These are phyloP conservation scores for Sylvia atricapilla DNA, from an alignment of 2,113 vertebrate genomes.

Conservation along the genomic window DNA sequence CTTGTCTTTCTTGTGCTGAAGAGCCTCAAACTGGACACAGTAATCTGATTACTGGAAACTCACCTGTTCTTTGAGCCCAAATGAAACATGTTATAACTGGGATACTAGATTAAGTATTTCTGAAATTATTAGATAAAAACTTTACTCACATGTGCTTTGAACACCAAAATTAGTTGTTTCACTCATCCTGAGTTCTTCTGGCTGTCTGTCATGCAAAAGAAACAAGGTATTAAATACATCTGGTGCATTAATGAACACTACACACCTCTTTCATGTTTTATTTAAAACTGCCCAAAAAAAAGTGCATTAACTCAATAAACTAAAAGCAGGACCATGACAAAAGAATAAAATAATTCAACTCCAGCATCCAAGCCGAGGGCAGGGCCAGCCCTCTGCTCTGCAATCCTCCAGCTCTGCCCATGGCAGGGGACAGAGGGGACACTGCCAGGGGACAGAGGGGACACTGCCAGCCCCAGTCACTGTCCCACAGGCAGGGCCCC, in stretches of 20 bases:
- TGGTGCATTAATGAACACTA: not conserved
- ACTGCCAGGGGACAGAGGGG: too few species aligned
- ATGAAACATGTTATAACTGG: not conserved
- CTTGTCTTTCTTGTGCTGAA: not conserved
- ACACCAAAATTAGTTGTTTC: conserved; percentile 16
- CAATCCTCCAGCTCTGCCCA: too few species aligned
- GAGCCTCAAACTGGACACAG: not conserved
- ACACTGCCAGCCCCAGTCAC: too few species aligned
- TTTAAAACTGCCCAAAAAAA: not conserved
- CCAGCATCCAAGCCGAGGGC: too few species aligned
- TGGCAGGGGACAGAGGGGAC: too few species aligned
- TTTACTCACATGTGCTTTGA: conserved; percentile 68
- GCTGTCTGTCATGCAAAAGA: conserved; percentile 19
- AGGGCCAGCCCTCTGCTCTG: too few species aligned
- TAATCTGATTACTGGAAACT: not conserved
- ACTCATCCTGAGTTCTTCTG: conserved; percentile 65
- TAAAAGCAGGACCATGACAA: not conserved
- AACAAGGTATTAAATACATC: not conserved
- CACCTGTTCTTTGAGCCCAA: not conserved
- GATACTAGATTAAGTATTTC: not conserved
- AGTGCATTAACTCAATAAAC: rapidly evolving
- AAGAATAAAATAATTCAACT: not conserved
- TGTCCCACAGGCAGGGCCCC: too few species aligned
- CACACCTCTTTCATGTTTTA: not conserved
- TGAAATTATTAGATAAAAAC: not conserved